phyloP scores from a whole-genome alignment of 2,797 vertebrate species.

The Hapalemur alaotrensis region DNA sequence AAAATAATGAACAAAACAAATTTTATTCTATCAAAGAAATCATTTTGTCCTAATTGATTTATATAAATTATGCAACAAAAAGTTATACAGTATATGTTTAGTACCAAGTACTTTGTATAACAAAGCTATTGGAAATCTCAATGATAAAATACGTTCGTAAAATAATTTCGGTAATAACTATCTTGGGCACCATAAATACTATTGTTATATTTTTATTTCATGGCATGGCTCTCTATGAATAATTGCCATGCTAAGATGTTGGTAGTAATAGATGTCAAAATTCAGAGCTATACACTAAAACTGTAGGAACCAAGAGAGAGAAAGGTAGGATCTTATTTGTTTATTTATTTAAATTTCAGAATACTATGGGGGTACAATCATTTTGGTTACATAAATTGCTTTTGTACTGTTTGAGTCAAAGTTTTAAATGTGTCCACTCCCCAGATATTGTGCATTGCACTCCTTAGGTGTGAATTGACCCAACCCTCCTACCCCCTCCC shows the following conservation, averaged over 20 bases:
- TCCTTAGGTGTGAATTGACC: too few species aligned
- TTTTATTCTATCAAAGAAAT: not conserved
- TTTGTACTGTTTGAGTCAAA: too few species aligned
- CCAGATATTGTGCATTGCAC: too few species aligned
- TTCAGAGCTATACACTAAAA: not conserved
- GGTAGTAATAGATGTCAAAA: not conserved
- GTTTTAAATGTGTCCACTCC: too few species aligned
- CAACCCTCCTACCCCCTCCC: too few species aligned
- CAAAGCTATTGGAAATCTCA: not conserved
- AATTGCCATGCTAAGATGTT: not conserved
- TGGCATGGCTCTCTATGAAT: not conserved
- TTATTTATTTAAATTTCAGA: too few species aligned
- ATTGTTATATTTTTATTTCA: not conserved
- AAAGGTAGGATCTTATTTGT: not conserved
- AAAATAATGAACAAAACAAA: not conserved
- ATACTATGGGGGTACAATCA: too few species aligned
- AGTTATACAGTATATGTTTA: not conserved
- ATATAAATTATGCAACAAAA: not conserved
- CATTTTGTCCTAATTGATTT: not conserved
- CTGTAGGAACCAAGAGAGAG: not conserved
- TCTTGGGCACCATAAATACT: not conserved
- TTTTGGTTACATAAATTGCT: too few species aligned
- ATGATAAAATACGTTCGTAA: not conserved
- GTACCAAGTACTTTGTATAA: not conserved
- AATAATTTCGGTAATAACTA: not conserved